Evolutionary conservation across 2,888 invertebrate genomes (phyloP).

Genomic region (Torymus tubicola): DNA sequence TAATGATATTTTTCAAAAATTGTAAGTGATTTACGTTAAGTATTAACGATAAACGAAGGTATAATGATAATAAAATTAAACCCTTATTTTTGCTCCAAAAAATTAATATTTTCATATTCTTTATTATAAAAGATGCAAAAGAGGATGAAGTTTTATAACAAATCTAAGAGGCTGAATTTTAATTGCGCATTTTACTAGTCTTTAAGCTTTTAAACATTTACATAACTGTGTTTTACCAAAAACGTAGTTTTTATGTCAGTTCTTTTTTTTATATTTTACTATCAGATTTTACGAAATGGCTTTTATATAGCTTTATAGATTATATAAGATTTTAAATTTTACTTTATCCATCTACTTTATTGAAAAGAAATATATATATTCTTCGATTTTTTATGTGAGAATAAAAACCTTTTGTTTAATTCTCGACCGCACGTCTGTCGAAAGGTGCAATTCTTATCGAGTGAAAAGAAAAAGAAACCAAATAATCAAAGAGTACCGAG

Average conservation of each 20-base stretch:
- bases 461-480: slow-evolving; percentile 31
- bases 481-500: slow-evolving; percentile 45
- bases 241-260: slow-evolving; percentile 14
- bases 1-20: background rate
- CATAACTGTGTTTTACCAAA: slow-evolving; percentile 23
- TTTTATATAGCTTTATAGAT: slow-evolving; percentile 39
- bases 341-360: background rate
- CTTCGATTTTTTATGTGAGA: background rate
- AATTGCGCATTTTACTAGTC: slow-evolving; percentile 27
- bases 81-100: slow-evolving; percentile 50
- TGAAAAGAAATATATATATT: background rate
- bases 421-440: slow-evolving; percentile 13
- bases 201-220: slow-evolving; percentile 24
- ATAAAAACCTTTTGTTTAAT: slow-evolving; percentile 1
- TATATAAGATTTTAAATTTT: slow-evolving; percentile 20
- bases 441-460: slow-evolving; percentile 43
- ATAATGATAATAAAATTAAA: slow-evolving; percentile 11
- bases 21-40: background rate
- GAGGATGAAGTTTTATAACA: slow-evolving; percentile 15
- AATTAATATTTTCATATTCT: slow-evolving; percentile 7
- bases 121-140: background rate
- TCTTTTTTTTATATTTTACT: slow-evolving; percentile 19
- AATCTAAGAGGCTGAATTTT: slow-evolving; percentile 17
- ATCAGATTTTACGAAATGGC: slow-evolving; percentile 25
- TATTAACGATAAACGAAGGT: background rate